Evolutionary conservation across 2,797 vertebrate genomes (phyloP).

Genomic region (Chaunax sp.): DNA sequence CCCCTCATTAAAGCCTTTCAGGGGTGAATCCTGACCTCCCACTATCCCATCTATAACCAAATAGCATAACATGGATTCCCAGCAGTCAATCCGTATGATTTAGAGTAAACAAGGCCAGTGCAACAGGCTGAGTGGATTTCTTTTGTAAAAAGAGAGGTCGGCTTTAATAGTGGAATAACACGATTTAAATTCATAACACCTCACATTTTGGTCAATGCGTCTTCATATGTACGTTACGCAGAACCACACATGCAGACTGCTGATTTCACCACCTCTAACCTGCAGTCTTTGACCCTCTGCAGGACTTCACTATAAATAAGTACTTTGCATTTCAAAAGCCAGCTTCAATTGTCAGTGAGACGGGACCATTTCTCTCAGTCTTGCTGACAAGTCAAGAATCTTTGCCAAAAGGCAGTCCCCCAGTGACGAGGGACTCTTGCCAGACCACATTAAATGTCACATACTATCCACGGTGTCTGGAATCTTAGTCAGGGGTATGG

Average conservation of each 20-base stretch:
- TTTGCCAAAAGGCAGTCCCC: constrained; percentile 66
- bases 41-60: constrained; percentile 10
- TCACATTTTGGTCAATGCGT: neutral
- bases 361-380: constrained; percentile 43
- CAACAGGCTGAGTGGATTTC: neutral
- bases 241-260: neutral
- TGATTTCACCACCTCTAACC: neutral
- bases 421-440: constrained; percentile 78
- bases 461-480: constrained; percentile 85
- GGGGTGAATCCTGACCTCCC: constrained; percentile 28
- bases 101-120: constrained; percentile 20
- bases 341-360: constrained; percentile 25
- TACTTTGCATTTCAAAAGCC: constrained; percentile 28
- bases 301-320: constrained; percentile 16
- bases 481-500: constrained; percentile 82
- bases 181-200: neutral
- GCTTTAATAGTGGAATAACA: neutral
- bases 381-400: constrained; percentile 66
- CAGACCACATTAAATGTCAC: constrained; percentile 86
- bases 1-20: constrained; percentile 11
- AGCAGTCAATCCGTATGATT: constrained; percentile 23
- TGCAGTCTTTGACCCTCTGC: constrained; percentile 1
- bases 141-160: constrained; percentile 1
- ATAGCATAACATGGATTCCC: constrained; percentile 38
- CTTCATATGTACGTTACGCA: neutral